These are phyloP conservation scores for Paramuricea clavata DNA, from an alignment of 92 coral and sea anemone genomes.

Conservation along the genomic window DNA sequence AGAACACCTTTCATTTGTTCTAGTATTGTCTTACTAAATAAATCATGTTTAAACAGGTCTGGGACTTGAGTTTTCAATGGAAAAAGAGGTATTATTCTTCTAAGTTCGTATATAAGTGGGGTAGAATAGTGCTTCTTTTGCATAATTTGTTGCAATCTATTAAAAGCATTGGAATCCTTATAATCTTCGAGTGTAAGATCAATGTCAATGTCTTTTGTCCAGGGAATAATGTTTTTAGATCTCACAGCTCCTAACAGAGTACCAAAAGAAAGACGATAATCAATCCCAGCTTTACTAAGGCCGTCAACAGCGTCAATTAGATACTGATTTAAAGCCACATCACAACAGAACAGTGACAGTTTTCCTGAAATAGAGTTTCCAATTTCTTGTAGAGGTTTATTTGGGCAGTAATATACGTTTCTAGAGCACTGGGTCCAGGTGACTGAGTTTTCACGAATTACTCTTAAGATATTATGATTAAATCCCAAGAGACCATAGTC, in stretches of 20 bases:
- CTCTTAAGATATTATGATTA: slow-evolving; percentile 55
- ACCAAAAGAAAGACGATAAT: slow-evolving; percentile 33
- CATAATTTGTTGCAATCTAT: slow-evolving; percentile 8
- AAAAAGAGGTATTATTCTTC: slow-evolving; percentile 43
- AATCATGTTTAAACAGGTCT: not conserved
- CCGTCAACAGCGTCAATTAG: slow-evolving; percentile 36
- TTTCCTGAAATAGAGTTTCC: slow-evolving; percentile 1
- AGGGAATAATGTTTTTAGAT: slow-evolving; percentile 44
- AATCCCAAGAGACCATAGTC: slow-evolving; percentile 56
- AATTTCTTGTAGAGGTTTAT: slow-evolving; percentile 48
- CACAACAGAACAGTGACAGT: slow-evolving; percentile 32
- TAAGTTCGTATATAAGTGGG: slow-evolving; percentile 40
- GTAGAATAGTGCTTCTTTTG: slow-evolving; percentile 27
- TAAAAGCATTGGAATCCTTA: not conserved
- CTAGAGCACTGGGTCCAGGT: slow-evolving; percentile 50
- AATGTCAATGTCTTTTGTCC: slow-evolving; percentile 54
- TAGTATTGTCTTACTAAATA: slow-evolving; percentile 13
- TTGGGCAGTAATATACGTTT: slow-evolving; percentile 26
- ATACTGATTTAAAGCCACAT: slow-evolving; percentile 18
- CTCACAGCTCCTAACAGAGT: slow-evolving; percentile 53
- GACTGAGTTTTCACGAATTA: slow-evolving; percentile 27
- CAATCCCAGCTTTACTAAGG: slow-evolving; percentile 12
- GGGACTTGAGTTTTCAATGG: slow-evolving; percentile 2
- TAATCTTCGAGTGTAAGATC: slow-evolving; percentile 11
- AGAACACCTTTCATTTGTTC: slow-evolving; percentile 25